Conservation (phyloP, 2,797 vertebrate genomes). For the Siniperca undulata region DNA sequence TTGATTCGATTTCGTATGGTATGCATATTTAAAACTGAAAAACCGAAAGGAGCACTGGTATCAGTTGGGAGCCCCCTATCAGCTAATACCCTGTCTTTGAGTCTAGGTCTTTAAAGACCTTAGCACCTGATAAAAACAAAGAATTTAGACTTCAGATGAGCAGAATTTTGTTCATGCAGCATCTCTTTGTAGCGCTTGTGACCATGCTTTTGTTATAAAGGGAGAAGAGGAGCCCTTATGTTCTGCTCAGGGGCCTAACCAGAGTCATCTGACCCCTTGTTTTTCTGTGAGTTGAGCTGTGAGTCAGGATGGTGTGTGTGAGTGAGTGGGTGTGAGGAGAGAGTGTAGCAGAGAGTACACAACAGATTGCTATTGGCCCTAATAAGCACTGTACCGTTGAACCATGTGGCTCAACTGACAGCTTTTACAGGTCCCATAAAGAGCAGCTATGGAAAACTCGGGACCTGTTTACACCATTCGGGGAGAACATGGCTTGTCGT, state of each 20-base stretch:
- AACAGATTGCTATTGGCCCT: conserved; percentile 69
- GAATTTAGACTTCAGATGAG: conserved; percentile 3
- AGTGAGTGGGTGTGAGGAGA: conserved; percentile 50
- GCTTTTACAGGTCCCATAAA: conserved; percentile 69
- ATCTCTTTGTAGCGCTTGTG: conserved; percentile 37
- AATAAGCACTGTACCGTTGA: conserved; percentile 63
- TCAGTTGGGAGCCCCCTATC: background rate
- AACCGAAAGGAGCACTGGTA: background rate
- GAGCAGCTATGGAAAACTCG: conserved; percentile 50
- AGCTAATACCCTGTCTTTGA: background rate
- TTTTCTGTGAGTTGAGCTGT: conserved; percentile 67
- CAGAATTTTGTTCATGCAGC: conserved; percentile 13
- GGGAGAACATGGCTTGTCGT: conserved; percentile 10
- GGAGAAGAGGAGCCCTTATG: conserved; percentile 49
- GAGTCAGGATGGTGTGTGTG: conserved; percentile 66
- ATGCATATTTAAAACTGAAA: background rate
- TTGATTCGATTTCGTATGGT: background rate
- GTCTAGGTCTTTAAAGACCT: background rate
- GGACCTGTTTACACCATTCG: conserved; percentile 43
- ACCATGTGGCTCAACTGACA: conserved; percentile 65
- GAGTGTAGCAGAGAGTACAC: conserved; percentile 39
- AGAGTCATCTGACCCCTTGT: conserved; percentile 76
- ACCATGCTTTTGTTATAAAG: conserved; percentile 49
- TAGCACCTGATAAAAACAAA: conserved; percentile 9
- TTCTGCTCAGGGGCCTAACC: conserved; percentile 61